Evolutionary conservation across 1,140 invertebrate species (phyloP).

Genomic region (Oncopodura yosiiana): DNA sequence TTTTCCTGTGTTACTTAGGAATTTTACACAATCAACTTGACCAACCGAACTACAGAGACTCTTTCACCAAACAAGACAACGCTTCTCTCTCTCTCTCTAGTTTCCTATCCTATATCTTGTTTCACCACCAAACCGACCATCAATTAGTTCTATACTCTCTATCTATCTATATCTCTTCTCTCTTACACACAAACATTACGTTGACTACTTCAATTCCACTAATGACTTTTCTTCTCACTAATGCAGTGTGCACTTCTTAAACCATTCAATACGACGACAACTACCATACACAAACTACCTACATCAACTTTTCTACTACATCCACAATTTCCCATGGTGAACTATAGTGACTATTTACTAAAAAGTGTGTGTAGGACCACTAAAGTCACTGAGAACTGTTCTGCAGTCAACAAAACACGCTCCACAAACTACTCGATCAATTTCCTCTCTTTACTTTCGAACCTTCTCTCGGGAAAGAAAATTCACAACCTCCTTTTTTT

Average conservation of each 20-base stretch:
- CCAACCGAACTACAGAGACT: slow-evolving; percentile 6
- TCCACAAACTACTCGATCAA: slow-evolving; percentile 23
- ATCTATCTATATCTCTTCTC: no score
- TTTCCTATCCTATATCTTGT: background rate
- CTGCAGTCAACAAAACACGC: no score
- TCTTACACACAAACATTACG: no score
- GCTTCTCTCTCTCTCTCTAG: background rate
- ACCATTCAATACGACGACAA: slow-evolving; percentile 6
- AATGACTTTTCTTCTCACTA: slow-evolving; percentile 15
- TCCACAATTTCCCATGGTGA: slow-evolving; percentile 1
- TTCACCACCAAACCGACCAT: slow-evolving; percentile 14
- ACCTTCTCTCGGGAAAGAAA: no score
- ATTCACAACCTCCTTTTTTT: no score
- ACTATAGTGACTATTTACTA: background rate
- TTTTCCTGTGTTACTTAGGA: background rate
- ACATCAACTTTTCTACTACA: background rate
- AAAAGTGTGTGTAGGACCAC: slow-evolving; percentile 1
- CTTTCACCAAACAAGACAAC: background rate
- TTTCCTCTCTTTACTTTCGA: slow-evolving; percentile 20
- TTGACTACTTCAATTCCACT: slow-evolving; percentile 25
- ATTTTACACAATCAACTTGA: background rate
- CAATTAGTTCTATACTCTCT: slow-evolving; percentile 14
- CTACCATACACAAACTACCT: background rate
- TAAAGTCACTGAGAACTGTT: no score
- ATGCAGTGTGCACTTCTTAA: background rate